These are phyloP conservation scores for Circaetus gallicus DNA, from an alignment of 2,113 vertebrate genomes.

Conservation along the genomic window DNA sequence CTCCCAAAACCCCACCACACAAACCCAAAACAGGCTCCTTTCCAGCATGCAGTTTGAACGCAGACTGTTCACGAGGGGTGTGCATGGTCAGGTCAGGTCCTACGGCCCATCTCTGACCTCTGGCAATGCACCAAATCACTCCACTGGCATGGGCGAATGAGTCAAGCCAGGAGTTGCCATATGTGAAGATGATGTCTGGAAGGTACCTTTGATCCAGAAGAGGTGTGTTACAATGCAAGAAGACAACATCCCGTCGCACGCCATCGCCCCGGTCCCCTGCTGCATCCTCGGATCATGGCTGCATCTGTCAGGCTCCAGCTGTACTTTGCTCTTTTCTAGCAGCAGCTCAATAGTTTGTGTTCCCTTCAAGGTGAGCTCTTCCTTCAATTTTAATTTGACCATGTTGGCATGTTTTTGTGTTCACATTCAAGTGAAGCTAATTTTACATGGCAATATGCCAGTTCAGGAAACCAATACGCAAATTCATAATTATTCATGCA, in stretches of 20 bases:
- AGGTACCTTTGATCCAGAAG: neutral
- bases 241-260: rapidly evolving
- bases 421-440: constrained; percentile 32
- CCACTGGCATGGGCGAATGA: rapidly evolving
- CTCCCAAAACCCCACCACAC: no score
- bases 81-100: rapidly evolving
- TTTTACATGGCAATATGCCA: constrained; percentile 43
- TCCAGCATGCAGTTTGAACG: neutral
- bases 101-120: neutral
- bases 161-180: neutral
- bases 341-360: neutral
- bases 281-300: neutral
- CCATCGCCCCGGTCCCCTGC: rapidly evolving
- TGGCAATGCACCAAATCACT: neutral
- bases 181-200: neutral
- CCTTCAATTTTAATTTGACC: neutral
- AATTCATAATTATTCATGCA: constrained; percentile 60
- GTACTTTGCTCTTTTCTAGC: neutral
- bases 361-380: constrained; percentile 28
- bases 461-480: constrained; percentile 31
- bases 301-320: neutral
- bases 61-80: rapidly evolving
- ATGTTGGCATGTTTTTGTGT: neutral
- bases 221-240: neutral
- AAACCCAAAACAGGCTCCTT: neutral